Evolutionary conservation across 2,888 invertebrate genomes (phyloP).

Genomic region (Sepioteuthis lessoniana): DNA sequence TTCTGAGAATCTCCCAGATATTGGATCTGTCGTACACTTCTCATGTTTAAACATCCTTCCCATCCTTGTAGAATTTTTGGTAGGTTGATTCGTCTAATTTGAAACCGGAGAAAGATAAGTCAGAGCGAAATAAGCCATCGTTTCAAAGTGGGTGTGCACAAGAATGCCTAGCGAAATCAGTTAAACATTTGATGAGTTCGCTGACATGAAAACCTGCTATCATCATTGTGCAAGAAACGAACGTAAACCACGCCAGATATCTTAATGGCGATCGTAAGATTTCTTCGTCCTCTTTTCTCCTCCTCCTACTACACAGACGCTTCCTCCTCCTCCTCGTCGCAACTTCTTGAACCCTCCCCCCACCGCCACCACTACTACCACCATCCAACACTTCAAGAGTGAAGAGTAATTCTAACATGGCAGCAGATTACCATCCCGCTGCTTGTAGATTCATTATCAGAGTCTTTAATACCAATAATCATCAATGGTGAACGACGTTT

Average conservation of each 20-base stretch:
- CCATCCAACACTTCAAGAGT: background rate
- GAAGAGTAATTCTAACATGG: conserved; percentile 33
- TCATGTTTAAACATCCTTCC: no score
- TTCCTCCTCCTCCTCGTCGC: background rate
- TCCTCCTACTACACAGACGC: background rate
- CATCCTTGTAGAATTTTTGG: no score
- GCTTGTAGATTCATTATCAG: conserved; percentile 33
- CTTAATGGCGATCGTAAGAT: background rate
- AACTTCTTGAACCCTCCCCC: background rate
- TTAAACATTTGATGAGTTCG: conserved; percentile 33
- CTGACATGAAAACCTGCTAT: conserved; percentile 33
- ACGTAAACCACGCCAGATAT: background rate
- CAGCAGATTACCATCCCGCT: background rate
- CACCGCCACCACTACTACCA: background rate
- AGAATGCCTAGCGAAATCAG: background rate
- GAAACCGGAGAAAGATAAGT: no score
- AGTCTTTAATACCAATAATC: conserved; percentile 21
- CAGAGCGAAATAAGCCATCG: background rate
- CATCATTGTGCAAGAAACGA: conserved; percentile 33
- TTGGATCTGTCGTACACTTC: no score
- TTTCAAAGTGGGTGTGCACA: background rate
- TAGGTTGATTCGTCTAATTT: no score
- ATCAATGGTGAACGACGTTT: background rate
- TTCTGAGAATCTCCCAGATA: no score
- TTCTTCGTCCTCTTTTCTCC: background rate